Evolutionary conservation across 2,797 vertebrate species (phyloP).

Genomic region (Pseudochirops corinnae): DNA sequence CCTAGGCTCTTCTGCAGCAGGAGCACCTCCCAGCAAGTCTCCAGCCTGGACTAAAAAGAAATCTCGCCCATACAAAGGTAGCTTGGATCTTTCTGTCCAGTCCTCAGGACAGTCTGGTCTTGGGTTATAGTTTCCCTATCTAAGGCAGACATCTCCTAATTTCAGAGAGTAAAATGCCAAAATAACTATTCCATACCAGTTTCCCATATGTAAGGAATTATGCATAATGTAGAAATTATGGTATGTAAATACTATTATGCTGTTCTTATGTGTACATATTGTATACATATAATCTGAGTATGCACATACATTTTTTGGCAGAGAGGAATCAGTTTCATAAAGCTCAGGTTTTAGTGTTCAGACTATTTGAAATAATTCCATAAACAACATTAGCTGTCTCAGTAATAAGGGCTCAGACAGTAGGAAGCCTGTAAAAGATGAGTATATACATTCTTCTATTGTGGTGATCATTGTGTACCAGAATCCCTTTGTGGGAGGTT

Average conservation of each 20-base stretch:
- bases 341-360: background rate
- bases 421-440: background rate
- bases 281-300: background rate
- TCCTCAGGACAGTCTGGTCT: background rate
- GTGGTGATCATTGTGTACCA: background rate
- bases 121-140: background rate
- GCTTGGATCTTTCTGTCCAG: background rate
- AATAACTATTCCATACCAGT: background rate
- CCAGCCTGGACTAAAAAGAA: slow-evolving; percentile 69
- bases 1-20: background rate
- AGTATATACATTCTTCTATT: background rate
- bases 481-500: background rate
- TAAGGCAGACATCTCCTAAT: fast-evolving
- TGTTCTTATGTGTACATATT: background rate
- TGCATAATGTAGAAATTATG: background rate
- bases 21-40: slow-evolving; percentile 67
- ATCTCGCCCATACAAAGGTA: slow-evolving; percentile 82
- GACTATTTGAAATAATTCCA: background rate
- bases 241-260: background rate
- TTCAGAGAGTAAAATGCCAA: background rate
- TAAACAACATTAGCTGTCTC: background rate
- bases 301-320: background rate
- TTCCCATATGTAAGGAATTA: background rate
- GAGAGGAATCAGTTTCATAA: background rate
- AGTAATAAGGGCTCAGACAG: background rate